These are phyloP conservation scores for Andrena marginata DNA, from an alignment of 2,888 invertebrate genomes.

Conservation along the genomic window DNA sequence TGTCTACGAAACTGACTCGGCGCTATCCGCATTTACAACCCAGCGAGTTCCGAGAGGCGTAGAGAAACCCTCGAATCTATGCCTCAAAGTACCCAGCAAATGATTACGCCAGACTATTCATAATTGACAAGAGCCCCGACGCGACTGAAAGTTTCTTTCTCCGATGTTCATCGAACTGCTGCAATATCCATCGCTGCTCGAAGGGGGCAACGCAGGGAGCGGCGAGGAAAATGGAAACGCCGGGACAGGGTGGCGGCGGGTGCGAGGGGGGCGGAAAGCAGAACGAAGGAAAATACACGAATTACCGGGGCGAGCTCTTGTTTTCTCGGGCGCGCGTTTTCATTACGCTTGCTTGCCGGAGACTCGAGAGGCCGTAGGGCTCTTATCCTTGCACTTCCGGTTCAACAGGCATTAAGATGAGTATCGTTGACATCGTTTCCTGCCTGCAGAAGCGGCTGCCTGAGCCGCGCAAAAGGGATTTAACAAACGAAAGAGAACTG, in stretches of 20 bases:
- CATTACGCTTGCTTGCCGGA: slow-evolving; percentile 72
- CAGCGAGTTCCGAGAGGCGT: not conserved
- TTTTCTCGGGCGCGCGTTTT: slow-evolving; percentile 71
- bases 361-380: slow-evolving; percentile 55
- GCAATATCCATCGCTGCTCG: not conserved
- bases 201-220: not conserved
- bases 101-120: no score
- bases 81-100: no score
- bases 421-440: slow-evolving; percentile 82
- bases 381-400: slow-evolving; percentile 74
- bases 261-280: slow-evolving; percentile 4
- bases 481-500: slow-evolving; percentile 65
- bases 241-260: no score
- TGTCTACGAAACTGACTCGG: slow-evolving; percentile 9
- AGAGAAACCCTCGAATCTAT: no score
- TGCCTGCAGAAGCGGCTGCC: slow-evolving; percentile 55
- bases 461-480: slow-evolving; percentile 55
- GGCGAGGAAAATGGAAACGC: not conserved
- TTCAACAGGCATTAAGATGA: slow-evolving; percentile 79
- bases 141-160: not conserved
- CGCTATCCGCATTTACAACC: not conserved
- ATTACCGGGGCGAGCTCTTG: slow-evolving; percentile 56
- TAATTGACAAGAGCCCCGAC: no score
- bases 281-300: slow-evolving; percentile 45
- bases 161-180: not conserved